These are phyloP conservation scores for Garrulus glandarius DNA, from an alignment of 2,797 vertebrate genomes.

Conservation along the genomic window DNA sequence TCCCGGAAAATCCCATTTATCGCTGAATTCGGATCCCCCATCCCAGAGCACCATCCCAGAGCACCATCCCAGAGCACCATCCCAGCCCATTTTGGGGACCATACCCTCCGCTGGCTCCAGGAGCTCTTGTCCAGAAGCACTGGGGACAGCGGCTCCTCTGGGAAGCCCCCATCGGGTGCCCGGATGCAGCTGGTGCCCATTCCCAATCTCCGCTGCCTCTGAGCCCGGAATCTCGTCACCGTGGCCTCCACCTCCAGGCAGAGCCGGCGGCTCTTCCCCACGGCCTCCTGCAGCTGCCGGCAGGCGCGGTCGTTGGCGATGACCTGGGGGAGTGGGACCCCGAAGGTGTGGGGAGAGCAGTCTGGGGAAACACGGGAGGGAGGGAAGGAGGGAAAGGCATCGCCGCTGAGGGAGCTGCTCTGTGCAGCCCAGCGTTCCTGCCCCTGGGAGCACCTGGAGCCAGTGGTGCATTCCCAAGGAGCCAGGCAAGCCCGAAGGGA, in stretches of 20 bases:
- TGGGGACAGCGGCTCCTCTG: conserved; percentile 63
- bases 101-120: conserved; percentile 46
- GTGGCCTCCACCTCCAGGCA: conserved; percentile 86
- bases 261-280: conserved; percentile 81
- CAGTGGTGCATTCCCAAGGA: neutral
- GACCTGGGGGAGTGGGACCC: conserved; percentile 83
- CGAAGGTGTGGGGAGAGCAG: conserved; percentile 82
- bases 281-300: conserved; percentile 79
- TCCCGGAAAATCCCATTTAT: neutral
- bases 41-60: rapidly evolving
- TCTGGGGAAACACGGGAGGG: conserved; percentile 54
- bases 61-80: rapidly evolving
- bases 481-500: neutral
- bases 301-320: conserved; percentile 83
- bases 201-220: conserved; percentile 67
- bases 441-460: neutral
- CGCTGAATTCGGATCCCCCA: too few relatives aligned
- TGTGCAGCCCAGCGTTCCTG: rapidly evolving
- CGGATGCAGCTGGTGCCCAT: neutral
- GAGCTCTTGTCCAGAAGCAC: conserved; percentile 61
- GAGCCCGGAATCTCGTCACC: conserved; percentile 79
- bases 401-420: neutral
- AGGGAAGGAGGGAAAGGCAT: neutral
- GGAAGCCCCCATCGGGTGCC: neutral
- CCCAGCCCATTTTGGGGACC: rapidly evolving